A percentile compares a stretch with the other conserved stretches of the same genome.
Evolutionary conservation across 92 coral and sea anemone species (phyloP).

Genomic region (Epizoanthus ramosus): DNA sequence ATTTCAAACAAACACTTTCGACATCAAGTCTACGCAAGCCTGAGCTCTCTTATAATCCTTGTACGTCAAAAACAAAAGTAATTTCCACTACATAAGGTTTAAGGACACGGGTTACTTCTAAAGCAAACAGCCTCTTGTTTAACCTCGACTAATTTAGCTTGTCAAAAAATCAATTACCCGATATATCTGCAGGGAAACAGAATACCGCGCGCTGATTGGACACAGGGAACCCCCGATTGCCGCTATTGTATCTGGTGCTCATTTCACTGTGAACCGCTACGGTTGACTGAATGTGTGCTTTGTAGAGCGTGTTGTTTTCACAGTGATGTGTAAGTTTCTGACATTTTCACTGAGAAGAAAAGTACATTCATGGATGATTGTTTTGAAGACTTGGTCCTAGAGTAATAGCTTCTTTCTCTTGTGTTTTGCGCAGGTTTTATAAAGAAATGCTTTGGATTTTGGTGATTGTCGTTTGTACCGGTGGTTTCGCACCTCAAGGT

Average conservation of each 20-base stretch:
- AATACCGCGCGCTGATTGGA: conserved; percentile 74
- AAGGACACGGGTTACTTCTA: not conserved
- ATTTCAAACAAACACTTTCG: not conserved
- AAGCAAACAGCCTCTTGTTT: not conserved
- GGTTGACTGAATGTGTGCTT: conserved; percentile 39
- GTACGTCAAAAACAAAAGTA: not conserved
- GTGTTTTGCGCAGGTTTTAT: conserved; percentile 51
- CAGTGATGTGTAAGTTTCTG: conserved; percentile 78
- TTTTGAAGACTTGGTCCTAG: not conserved
- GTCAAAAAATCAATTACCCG: conserved; percentile 73
- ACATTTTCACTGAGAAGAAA: conserved; percentile 9
- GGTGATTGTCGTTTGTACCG: conserved; percentile 59
- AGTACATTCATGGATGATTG: not conserved
- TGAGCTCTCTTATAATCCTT: not conserved
- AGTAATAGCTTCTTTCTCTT: not conserved
- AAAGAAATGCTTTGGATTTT: conserved; percentile 62
- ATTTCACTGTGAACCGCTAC: conserved; percentile 10
- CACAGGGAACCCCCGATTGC: conserved; percentile 53
- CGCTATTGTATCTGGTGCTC: conserved; percentile 36
- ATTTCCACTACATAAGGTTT: not conserved
- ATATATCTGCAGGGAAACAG: conserved; percentile 47
- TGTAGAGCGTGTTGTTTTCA: conserved; percentile 71
- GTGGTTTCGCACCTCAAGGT: conserved; percentile 62
- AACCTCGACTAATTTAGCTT: conserved; percentile 49
- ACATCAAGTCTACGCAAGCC: too few species aligned